Percentiles rank a stretch among this genome's conserved stretches.
Conservation (phyloP, 1,140 invertebrate species). For the Drosophila sechellia region DNA sequence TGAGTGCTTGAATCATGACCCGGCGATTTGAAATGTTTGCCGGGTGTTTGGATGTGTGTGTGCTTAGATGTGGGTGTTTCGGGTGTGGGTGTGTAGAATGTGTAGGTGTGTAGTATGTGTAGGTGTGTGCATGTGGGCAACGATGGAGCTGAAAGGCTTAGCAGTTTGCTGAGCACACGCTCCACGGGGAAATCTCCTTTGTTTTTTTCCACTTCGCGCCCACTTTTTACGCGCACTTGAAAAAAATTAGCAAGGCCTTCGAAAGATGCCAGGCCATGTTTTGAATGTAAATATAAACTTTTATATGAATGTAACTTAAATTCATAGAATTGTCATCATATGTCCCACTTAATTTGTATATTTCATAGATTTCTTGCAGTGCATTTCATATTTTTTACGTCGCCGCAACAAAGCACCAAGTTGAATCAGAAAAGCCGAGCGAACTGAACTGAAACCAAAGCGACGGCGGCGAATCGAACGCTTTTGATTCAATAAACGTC, state of each 20-base stretch:
- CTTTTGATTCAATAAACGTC: slow-evolving; percentile 81
- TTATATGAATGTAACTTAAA: too few species aligned
- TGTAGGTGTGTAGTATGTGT: background rate
- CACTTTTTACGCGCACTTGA: slow-evolving; percentile 17
- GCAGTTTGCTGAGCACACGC: slow-evolving; percentile 65
- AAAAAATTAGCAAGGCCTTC: background rate
- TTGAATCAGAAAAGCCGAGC: slow-evolving; percentile 20
- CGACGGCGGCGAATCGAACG: slow-evolving; percentile 30
- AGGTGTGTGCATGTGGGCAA: slow-evolving; percentile 3
- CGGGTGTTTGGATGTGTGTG: slow-evolving; percentile 8
- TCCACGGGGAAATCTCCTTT: slow-evolving; percentile 76
- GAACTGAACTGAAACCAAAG: slow-evolving; percentile 32
- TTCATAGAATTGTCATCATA: background rate
- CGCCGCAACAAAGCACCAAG: slow-evolving; percentile 45
- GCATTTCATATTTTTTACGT: slow-evolving; percentile 30
- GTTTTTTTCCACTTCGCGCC: slow-evolving; percentile 57
- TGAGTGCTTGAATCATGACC: slow-evolving; percentile 81
- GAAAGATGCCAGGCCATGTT: too few species aligned
- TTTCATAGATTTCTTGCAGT: slow-evolving; percentile 6
- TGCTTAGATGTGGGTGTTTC: background rate
- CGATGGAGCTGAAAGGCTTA: slow-evolving; percentile 43
- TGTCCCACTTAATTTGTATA: background rate
- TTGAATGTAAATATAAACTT: too few species aligned
- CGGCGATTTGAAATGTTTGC: slow-evolving; percentile 79
- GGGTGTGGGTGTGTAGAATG: background rate